phyloP scores from a whole-genome alignment of 2,113 vertebrate genomes.

The Otocyon megalotis region DNA sequence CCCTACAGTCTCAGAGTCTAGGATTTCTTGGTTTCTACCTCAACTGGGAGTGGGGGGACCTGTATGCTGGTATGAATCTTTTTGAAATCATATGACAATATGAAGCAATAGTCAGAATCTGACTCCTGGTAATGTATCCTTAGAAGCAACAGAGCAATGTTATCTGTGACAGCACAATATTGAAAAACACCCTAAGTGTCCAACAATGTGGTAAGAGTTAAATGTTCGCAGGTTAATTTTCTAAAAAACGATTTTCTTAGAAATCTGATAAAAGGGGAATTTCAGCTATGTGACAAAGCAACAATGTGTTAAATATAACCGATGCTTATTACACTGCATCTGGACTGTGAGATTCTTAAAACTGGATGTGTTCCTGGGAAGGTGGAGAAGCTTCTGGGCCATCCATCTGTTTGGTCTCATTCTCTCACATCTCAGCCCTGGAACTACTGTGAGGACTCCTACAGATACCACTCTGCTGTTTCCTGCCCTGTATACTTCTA shows the following conservation, averaged over 20 bases:
- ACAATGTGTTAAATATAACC: neutral
- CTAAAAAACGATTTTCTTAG: neutral
- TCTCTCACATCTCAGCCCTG: neutral
- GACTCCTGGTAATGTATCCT: neutral
- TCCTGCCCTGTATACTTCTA: neutral
- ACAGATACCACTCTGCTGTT: neutral
- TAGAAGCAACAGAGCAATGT: neutral
- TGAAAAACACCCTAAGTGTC: conserved; percentile 19
- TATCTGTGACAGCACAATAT: neutral
- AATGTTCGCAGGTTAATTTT: neutral
- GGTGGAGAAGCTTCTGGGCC: neutral
- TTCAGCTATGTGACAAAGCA: neutral
- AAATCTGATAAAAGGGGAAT: neutral
- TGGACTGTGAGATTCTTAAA: neutral
- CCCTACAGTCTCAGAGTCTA: neutral
- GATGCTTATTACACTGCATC: neutral
- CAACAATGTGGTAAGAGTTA: neutral
- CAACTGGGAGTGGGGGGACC: neutral
- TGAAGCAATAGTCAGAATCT: neutral
- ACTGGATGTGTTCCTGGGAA: neutral
- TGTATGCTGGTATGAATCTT: neutral
- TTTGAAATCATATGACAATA: conserved; percentile 1
- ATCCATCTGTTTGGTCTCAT: neutral
- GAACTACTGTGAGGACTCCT: neutral
- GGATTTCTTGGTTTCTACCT: neutral